Evolutionary conservation across 1,140 invertebrate species (phyloP).

Genomic region (Diorhabda sublineata): DNA sequence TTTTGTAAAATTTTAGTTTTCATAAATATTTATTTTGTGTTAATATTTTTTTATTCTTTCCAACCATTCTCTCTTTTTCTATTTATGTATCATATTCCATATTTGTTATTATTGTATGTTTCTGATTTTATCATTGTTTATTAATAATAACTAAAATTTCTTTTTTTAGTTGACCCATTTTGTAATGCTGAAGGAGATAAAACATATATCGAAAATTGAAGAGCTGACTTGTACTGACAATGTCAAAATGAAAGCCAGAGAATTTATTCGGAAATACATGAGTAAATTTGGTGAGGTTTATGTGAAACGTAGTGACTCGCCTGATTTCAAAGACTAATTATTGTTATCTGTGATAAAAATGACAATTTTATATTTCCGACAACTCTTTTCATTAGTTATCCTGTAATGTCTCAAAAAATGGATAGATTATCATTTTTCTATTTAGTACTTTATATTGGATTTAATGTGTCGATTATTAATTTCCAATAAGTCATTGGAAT

Average conservation of each 20-base stretch:
- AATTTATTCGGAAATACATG: constrained; percentile 96
- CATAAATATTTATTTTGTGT: too few species aligned
- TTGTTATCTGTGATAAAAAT: constrained; percentile 11
- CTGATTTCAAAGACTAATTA: constrained; percentile 35
- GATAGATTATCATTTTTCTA: too few species aligned
- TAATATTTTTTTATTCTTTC: too few species aligned
- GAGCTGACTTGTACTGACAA: constrained; percentile 87
- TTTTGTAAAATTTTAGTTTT: too few species aligned
- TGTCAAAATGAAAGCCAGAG: constrained; percentile 88
- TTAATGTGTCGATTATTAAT: too few species aligned
- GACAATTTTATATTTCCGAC: background rate
- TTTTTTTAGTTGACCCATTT: constrained; percentile 85
- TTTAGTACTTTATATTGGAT: too few species aligned
- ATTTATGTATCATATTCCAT: too few species aligned
- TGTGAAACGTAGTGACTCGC: constrained; percentile 49
- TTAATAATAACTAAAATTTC: background rate
- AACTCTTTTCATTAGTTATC: background rate
- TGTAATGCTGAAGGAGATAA: constrained; percentile 94
- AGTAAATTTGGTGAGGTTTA: constrained; percentile 79
- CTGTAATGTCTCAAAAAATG: too few species aligned
- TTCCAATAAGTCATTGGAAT: too few species aligned
- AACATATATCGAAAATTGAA: constrained; percentile 84
- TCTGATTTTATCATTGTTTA: too few species aligned
- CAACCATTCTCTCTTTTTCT: too few species aligned
- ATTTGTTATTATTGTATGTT: too few species aligned